Evolutionary conservation across 1,140 invertebrate genomes (phyloP), one percentile per base, ranked within the genome.

Genomic region (Homalodisca vitripennis): DNA sequence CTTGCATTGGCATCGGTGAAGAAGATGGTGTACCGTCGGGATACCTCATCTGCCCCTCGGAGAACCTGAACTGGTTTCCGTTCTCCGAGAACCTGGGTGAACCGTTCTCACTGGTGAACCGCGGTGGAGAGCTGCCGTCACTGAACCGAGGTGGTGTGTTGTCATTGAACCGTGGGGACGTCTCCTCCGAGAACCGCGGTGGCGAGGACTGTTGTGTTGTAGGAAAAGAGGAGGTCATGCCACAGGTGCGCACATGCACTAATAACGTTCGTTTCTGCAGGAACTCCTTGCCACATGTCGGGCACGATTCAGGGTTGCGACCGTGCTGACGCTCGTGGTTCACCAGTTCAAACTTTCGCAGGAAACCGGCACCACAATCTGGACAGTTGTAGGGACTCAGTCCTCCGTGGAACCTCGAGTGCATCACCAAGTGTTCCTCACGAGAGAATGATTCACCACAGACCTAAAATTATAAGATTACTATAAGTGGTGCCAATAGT

Each of bases 391-490:
- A 93, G 66, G 91, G 90, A 79, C 89, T 89, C 65, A 90, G 80
- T 22, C 90, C 92, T 17, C 91, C 91, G 78, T 93, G 91, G 80
- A 93, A 92, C 31, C 73, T 70, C 20, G 75, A 77, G 70, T 77
- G 78, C 73, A 76, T 77, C 77, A 86, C 88, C 53, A 90, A 79
- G 74, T 89, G 87, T 78, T 90, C 90, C 80, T 92, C 91, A 75
- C 91, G 89, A 3, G 90, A 90, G 79, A 95, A 95, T 47, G 91
- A 92, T 78, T 95, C 93, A 20, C 91, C 92, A 79, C 93, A 95
- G 70, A 92, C 88, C 75, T 76, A 22, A 13, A 68, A 69, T 2
- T 6, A 53, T 20, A 41, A 41, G 17, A 17, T 41, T 6, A 41
- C n/a, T n/a, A n/a, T n/a, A n/a, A n/a, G n/a, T n/a, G n/a, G n/a